Evolutionary conservation across 2,113 vertebrate genomes (phyloP).

Genomic region (Salvelinus sp.): DNA sequence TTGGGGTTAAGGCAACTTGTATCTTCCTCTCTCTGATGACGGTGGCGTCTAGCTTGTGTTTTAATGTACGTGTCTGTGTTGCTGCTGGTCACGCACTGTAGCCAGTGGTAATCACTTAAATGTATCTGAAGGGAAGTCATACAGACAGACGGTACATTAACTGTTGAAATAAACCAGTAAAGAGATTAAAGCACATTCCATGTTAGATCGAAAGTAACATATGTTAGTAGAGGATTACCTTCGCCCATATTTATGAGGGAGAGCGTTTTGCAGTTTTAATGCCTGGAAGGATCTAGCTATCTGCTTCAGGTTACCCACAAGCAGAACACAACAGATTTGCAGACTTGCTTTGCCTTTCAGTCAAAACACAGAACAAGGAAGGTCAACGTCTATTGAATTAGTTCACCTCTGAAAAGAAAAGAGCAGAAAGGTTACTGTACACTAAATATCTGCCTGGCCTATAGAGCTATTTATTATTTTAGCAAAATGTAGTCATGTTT

Average conservation of each 20-base stretch:
- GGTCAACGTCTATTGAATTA: background rate
- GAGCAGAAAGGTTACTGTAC: conserved; percentile 6
- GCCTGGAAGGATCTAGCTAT: background rate
- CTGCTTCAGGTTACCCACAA: conserved; percentile 2
- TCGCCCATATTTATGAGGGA: conserved; percentile 10
- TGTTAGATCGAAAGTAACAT: too few relatives aligned
- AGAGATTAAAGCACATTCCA: conserved; percentile 73
- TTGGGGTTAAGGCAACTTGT: too few relatives aligned
- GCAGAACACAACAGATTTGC: conserved; percentile 7
- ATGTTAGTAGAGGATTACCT: too few relatives aligned
- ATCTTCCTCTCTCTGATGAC: conserved; percentile 69
- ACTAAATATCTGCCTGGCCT: too few relatives aligned
- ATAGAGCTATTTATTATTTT: too few relatives aligned
- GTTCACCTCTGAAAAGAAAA: conserved; percentile 21
- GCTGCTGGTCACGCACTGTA: conserved; percentile 11
- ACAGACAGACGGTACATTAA: too few relatives aligned
- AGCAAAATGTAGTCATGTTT: conserved; percentile 60
- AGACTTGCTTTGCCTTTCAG: conserved; percentile 23
- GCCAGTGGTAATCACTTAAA: conserved; percentile 4
- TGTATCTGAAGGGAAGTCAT: too few relatives aligned
- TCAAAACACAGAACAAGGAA: background rate
- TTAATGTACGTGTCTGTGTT: conserved; percentile 38
- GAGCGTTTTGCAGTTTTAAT: conserved; percentile 13
- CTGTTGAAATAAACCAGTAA: too few relatives aligned
- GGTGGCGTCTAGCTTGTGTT: conserved; percentile 55